Base-by-base conservation (phyloP, 2,113 vertebrate genomes). In the Boulengeromyrus knoepffleri region DNA sequence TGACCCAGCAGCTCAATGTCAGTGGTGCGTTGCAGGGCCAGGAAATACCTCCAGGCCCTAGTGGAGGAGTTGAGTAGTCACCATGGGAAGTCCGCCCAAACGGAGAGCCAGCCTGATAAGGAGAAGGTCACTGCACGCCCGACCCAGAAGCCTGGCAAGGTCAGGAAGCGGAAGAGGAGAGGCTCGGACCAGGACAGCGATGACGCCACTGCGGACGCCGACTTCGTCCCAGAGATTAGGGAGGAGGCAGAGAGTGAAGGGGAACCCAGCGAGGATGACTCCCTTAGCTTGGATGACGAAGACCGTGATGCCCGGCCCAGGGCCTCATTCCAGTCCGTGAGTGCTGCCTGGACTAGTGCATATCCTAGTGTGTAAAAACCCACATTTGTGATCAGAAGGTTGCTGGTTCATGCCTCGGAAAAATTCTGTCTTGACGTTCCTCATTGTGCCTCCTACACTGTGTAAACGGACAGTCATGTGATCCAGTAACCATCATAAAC, bases 21-120 rank as follows among this genome's bases (percentile, higher is more conserved):
- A 31, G 85, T 10, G 42, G 19, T 4, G 90, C 83, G 21, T 66
- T 87, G 6, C 90, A 99, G 98, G 93, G 98, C 98, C 0, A 92
- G 99, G 94, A 96, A 97, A 89, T 99, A 98, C 94, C 97, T 99
- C 89, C 97, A 97, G 39, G 94, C 94, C 90, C 93, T 99, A 93
- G 97, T 96, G 0, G 96, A 97, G 91, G 97, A 98, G 85, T 91
- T 97, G 77, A 90, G 93, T 0, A 93, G 94, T 0, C 36, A 92
- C 15, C 88, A 89, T 19, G 95, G 95, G 17, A 88, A 93, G 0
- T 42, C 85, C 0, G 80, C 12, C 3, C 74, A 46, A 4, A 58
- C 0, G 27, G 85, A 46, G 45, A 0, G 90, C 91, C 50, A 89
- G 87, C 52, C 93, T 0, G 21, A 19, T 0, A 90, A 91, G 88